Evolutionary conservation across 2,888 invertebrate genomes (phyloP).

Genomic region (Mythimna albipuncta): DNA sequence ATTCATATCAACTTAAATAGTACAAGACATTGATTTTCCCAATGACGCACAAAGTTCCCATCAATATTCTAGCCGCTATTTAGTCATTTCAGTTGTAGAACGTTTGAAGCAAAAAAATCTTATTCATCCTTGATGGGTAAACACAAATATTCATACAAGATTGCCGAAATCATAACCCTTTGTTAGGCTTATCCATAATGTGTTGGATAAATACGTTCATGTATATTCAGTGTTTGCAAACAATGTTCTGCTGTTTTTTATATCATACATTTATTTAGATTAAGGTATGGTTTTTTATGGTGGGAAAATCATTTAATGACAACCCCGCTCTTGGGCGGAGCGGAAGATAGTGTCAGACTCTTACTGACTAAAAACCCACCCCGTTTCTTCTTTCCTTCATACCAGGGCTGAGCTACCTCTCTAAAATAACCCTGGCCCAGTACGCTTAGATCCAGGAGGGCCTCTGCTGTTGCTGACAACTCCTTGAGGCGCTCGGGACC

Average conservation of each 20-base stretch:
- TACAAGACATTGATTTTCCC: constrained; percentile 47
- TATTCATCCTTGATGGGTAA: constrained; percentile 17
- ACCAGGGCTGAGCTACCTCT: too few species aligned
- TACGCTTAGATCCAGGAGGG: too few species aligned
- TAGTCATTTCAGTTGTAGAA: constrained; percentile 27
- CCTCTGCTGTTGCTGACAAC: too few species aligned
- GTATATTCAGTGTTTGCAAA: constrained; percentile 15
- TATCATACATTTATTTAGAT: too few species aligned
- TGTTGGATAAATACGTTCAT: constrained; percentile 24
- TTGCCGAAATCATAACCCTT: constrained; percentile 36
- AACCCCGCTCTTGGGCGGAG: too few species aligned
- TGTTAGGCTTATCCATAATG: constrained; percentile 43
- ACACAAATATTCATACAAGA: constrained; percentile 24
- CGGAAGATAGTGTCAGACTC: too few species aligned
- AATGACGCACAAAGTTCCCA: constrained; percentile 53
- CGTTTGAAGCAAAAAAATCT: constrained; percentile 5
- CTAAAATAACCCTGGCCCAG: too few species aligned
- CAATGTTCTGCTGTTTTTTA: constrained; percentile 14
- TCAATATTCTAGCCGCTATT: constrained; percentile 44
- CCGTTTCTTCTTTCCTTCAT: too few species aligned
- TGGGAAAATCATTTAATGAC: too few species aligned
- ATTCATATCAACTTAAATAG: constrained; percentile 25
- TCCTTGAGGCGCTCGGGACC: too few species aligned
- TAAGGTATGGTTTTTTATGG: too few species aligned
- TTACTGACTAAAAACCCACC: too few species aligned